These are phyloP conservation scores for Acinonyx jubatus DNA, from an alignment of 2,113 vertebrate species.

Conservation along the genomic window DNA sequence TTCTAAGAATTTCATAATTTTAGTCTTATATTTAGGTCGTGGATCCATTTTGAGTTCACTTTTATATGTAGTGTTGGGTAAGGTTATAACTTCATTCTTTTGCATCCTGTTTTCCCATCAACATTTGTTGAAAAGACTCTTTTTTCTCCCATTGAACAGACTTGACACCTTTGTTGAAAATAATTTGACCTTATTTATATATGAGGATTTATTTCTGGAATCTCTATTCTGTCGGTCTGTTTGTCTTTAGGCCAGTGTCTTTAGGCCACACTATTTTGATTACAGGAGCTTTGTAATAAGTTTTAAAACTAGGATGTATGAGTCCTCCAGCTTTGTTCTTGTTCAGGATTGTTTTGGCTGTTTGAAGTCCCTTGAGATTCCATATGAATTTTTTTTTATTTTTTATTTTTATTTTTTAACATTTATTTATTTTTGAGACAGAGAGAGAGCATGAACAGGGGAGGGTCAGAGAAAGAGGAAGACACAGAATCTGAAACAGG, in stretches of 20 bases:
- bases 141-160: not conserved
- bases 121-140: not conserved
- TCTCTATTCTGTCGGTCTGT: not conserved
- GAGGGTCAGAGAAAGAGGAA: no score
- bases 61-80: not conserved
- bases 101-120: not conserved
- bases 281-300: not conserved
- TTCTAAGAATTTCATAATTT: not conserved
- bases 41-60: not conserved
- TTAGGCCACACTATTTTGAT: not conserved
- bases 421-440: no score
- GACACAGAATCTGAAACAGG: no score
- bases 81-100: not conserved
- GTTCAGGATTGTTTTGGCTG: not conserved
- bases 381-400: not conserved
- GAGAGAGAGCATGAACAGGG: no score
- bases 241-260: not conserved
- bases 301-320: not conserved
- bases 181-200: not conserved
- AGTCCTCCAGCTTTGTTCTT: not conserved
- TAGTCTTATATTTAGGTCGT: not conserved
- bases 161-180: not conserved
- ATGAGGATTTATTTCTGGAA: constrained; percentile 1
- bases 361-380: not conserved
- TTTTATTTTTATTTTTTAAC: no score